Conservation (phyloP, 2,797 vertebrate genomes). For the Leptatherina wallacei region DNA sequence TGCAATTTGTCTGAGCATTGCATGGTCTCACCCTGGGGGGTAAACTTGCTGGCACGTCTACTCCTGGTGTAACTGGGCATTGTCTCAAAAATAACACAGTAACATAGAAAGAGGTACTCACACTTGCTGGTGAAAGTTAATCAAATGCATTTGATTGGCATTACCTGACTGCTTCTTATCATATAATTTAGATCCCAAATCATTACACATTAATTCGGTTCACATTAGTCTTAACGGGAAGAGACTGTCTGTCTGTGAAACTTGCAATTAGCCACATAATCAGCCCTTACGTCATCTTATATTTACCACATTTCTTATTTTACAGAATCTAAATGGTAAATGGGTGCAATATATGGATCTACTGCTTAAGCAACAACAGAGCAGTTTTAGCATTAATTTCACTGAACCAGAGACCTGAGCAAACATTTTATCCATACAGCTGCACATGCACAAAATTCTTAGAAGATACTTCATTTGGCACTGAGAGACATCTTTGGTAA, state of each 20-base stretch:
- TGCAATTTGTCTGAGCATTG: not conserved
- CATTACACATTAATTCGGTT: constrained; percentile 15
- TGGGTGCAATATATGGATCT: not conserved
- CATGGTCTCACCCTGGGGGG: not conserved
- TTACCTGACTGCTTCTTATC: not conserved
- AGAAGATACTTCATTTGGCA: constrained; percentile 46
- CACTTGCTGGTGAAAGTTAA: not conserved
- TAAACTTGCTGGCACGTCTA: not conserved
- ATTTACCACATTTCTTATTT: constrained; percentile 16
- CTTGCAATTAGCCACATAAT: constrained; percentile 37
- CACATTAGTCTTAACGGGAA: constrained; percentile 38
- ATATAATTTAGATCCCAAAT: not conserved
- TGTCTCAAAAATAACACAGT: not conserved
- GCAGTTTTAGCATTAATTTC: constrained; percentile 1
- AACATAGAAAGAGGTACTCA: too few species aligned
- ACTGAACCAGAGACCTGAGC: constrained; percentile 3
- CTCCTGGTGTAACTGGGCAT: not conserved
- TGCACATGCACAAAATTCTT: constrained; percentile 16
- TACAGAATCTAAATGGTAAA: constrained; percentile 3
- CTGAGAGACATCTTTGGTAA: constrained; percentile 53
- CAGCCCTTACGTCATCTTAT: not conserved
- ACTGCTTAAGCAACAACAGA: not conserved
- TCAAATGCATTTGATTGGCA: not conserved
- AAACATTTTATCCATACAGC: constrained; percentile 14
- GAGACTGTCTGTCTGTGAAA: constrained; percentile 20